phyloP scores from a whole-genome alignment of 2,888 invertebrate species.

The Aphrophora alni region DNA sequence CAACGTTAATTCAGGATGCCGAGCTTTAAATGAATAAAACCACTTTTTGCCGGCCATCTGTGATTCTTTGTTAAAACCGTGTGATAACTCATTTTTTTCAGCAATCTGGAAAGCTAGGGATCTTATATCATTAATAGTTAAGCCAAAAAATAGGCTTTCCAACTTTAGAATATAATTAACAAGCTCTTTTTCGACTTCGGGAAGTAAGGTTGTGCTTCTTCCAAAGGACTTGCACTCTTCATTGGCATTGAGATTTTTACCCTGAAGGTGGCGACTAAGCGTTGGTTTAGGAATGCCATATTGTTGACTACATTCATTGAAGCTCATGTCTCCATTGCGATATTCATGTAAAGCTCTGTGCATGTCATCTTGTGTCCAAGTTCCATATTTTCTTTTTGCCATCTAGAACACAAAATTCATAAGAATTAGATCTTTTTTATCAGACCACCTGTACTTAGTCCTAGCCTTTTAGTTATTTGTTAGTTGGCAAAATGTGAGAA shows the following conservation, averaged over 20 bases:
- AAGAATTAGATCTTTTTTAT: not conserved
- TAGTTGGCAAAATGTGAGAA: not conserved
- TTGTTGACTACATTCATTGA: conserved; percentile 25
- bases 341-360: not conserved
- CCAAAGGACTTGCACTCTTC: conserved; percentile 20
- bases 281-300: conserved; percentile 19
- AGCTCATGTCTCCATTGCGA: conserved; percentile 22
- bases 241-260: conserved; percentile 11
- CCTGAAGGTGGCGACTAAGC: not conserved
- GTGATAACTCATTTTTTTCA: not conserved
- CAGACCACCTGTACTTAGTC: no score
- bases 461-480: not conserved
- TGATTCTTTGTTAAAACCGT: not conserved
- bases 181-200: not conserved
- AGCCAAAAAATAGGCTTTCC: conserved; percentile 18
- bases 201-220: not conserved
- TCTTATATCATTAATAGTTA: conserved; percentile 20
- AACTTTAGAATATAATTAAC: conserved; percentile 9
- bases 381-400: conserved; percentile 23
- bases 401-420: conserved; percentile 14
- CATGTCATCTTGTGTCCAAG: conserved; percentile 24
- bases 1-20: conserved; percentile 17
- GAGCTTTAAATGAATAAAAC: conserved; percentile 25
- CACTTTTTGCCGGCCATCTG: conserved; percentile 15
- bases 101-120: conserved; percentile 12